Evolutionary conservation across 2,888 invertebrate genomes (phyloP).

Genomic region (Cosmia pyralina): DNA sequence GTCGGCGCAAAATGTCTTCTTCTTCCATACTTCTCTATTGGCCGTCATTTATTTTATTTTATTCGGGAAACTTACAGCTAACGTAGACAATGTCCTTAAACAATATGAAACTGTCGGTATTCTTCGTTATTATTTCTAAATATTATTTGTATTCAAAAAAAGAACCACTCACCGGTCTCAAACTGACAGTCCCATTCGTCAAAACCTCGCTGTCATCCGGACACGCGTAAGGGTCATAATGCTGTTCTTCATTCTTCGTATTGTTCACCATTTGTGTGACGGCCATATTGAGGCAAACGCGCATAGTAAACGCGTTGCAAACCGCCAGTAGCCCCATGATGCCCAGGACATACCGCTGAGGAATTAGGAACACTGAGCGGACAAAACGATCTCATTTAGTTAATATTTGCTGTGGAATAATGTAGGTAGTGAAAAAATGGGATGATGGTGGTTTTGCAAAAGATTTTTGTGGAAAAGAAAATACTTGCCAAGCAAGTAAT

Average conservation of each 20-base stretch:
- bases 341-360: slow-evolving; percentile 93
- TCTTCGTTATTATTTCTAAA: no score
- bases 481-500: not conserved
- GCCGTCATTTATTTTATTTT: no score
- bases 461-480: not conserved
- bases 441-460: not conserved
- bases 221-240: slow-evolving; percentile 83
- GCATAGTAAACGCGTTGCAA: slow-evolving; percentile 94
- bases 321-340: slow-evolving; percentile 94
- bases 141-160: not conserved
- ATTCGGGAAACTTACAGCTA: no score
- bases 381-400: slow-evolving; percentile 74
- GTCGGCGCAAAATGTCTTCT: no score
- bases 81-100: no score
- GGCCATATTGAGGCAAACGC: slow-evolving; percentile 93
- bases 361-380: slow-evolving; percentile 90
- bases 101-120: no score
- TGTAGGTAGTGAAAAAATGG: slow-evolving; percentile 21
- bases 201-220: slow-evolving; percentile 81
- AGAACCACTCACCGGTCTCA: slow-evolving; percentile 78
- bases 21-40: no score
- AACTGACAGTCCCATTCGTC: slow-evolving; percentile 80
- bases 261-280: slow-evolving; percentile 92
- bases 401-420: slow-evolving; percentile 58
- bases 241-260: slow-evolving; percentile 77